Percentiles rank a stretch among this genome's conserved stretches.
phyloP scores from a whole-genome alignment of 2,113 vertebrate species.

The Alethe diademata region DNA sequence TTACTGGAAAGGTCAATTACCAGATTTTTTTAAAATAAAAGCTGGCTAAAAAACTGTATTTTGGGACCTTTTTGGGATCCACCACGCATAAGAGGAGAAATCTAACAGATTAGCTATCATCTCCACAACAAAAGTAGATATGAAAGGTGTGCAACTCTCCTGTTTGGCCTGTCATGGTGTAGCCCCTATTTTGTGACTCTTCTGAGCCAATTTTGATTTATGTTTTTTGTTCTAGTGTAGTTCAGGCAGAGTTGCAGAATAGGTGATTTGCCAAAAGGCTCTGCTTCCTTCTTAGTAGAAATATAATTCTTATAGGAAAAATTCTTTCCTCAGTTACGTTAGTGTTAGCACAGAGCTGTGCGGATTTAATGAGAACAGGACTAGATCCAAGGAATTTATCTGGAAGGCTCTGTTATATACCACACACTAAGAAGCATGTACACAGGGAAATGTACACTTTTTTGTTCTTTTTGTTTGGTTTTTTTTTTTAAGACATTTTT shows the following conservation, averaged over 20 bases:
- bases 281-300: not conserved
- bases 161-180: not conserved
- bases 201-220: not conserved
- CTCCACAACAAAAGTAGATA: not conserved
- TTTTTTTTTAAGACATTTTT: not conserved
- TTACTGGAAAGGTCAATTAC: not conserved
- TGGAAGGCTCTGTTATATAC: slow-evolving; percentile 11
- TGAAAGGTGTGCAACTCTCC: not conserved
- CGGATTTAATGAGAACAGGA: slow-evolving; percentile 4
- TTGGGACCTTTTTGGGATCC: not conserved
- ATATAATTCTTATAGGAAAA: slow-evolving; percentile 29
- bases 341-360: not conserved
- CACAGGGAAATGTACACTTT: not conserved
- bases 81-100: not conserved
- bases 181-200: not conserved
- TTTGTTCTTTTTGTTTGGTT: not conserved
- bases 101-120: not conserved
- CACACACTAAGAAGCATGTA: slow-evolving; percentile 2
- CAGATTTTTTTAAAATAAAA: not conserved
- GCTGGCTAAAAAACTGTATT: not conserved
- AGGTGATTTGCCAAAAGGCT: not conserved
- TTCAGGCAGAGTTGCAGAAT: not conserved
- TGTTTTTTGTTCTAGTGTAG: not conserved
- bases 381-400: slow-evolving; percentile 45
- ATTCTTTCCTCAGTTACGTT: not conserved